These are phyloP conservation scores for Podotricha telesiphe DNA, from an alignment of 2,888 invertebrate species.

Conservation along the genomic window DNA sequence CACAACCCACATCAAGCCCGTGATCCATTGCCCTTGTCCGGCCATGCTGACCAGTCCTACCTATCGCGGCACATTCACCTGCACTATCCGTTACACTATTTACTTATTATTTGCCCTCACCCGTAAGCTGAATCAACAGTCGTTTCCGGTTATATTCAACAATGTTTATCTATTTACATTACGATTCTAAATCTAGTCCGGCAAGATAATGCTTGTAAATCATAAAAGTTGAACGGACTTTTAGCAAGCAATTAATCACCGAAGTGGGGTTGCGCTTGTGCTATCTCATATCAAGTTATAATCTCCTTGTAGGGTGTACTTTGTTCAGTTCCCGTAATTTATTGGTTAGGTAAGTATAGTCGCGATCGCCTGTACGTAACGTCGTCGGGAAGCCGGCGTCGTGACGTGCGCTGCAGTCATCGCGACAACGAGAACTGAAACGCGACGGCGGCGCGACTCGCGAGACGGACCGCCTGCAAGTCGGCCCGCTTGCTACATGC, in stretches of 20 bases:
- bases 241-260: slow-evolving; percentile 71
- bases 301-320: slow-evolving; percentile 73
- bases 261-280: slow-evolving; percentile 60
- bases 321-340: slow-evolving; percentile 70
- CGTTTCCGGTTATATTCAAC: slow-evolving; percentile 69
- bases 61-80: slow-evolving; percentile 61
- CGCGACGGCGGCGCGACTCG: slow-evolving; percentile 42
- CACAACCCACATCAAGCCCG: slow-evolving; percentile 65
- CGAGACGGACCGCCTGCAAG: slow-evolving; percentile 55
- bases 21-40: slow-evolving; percentile 61
- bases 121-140: slow-evolving; percentile 63
- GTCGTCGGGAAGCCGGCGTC: slow-evolving; percentile 56
- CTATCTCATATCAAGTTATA: slow-evolving; percentile 76
- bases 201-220: slow-evolving; percentile 64
- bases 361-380: slow-evolving; percentile 69
- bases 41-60: slow-evolving; percentile 60
- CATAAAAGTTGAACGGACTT: slow-evolving; percentile 64
- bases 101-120: slow-evolving; percentile 52
- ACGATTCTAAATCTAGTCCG: slow-evolving; percentile 65
- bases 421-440: slow-evolving; percentile 72
- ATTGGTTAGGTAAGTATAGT: slow-evolving; percentile 71
- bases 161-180: slow-evolving; percentile 76
- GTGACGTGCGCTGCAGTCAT: slow-evolving; percentile 73
- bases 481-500: slow-evolving; percentile 57
- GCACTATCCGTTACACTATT: slow-evolving; percentile 55